Evolutionary conservation across 1,140 invertebrate genomes (phyloP), one percentile per base, ranked within the genome.

Genomic region (Drosophila dunni): DNA sequence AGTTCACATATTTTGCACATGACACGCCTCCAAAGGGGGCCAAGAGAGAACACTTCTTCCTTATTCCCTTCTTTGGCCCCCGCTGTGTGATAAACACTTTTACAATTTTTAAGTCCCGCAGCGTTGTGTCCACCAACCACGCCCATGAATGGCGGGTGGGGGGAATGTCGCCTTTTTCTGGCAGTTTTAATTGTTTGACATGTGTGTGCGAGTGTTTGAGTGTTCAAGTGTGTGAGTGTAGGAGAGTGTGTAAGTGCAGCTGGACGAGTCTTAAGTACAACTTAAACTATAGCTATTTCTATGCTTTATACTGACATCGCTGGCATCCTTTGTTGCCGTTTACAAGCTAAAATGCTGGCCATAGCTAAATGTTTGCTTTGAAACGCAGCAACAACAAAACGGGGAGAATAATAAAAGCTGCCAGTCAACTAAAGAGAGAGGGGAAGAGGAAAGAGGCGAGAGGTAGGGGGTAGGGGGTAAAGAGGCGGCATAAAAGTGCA

Each of bases 241-340:
- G n/a, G 24, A 24, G 24, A 2, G 24, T 29, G n/a, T 38, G 8
- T 17, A n/a, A 4, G 45, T 48, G 33, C 40, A 45, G 46, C 15
- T 60, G 29, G 48, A 13, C 58, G 58, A 72, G 38, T 84, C 73
- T 76, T 77, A 79, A 68, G 73, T 69, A 64, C 67, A 81, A 78
- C 78, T 78, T 74, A 42, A 68, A 63, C 38, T 71, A 38, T 51
- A 57, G 44, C 38, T 66, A n/a, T 62, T 42, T 17, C 33, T 10
- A 62, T 42, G 9, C 36, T 53, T 66, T 3, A 9, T 7, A 7
- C 8, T 44, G 50, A 48, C 50, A 45, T 36, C 11, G 29, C n/a
- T 46, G 54, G 9, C 13, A 36, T 42, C 54, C 44, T 29, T 45
- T 33, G 54, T 53, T 46, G 70, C 53, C 63, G 36, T 36, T 17